These are phyloP conservation scores for Delia radicum DNA, from an alignment of 1,140 invertebrate genomes.

Conservation along the genomic window DNA sequence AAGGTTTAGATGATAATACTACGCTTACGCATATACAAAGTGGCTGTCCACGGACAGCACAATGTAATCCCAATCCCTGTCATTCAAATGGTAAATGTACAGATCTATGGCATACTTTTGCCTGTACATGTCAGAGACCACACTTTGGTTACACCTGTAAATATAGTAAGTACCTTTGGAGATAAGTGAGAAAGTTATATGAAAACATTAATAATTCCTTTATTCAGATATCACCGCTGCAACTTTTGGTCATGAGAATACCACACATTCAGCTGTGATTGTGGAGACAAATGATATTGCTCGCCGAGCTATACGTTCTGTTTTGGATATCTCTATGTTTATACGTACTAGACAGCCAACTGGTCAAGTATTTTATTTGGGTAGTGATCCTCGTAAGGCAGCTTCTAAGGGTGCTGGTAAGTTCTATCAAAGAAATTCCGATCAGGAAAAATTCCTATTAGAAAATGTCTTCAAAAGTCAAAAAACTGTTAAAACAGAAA, in stretches of 20 bases:
- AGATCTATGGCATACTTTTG: conserved; percentile 85
- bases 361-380: conserved; percentile 88
- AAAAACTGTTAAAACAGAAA: background rate
- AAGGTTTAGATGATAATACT: conserved; percentile 34
- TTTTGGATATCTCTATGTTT: conserved; percentile 91
- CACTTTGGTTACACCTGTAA: conserved; percentile 85
- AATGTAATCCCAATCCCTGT: conserved; percentile 86
- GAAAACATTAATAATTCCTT: background rate
- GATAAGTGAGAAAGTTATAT: too few relatives aligned
- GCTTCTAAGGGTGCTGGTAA: conserved; percentile 42
- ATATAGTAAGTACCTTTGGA: conserved; percentile 69
- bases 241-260: conserved; percentile 87
- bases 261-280: conserved; percentile 69
- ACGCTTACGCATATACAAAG: conserved; percentile 62
- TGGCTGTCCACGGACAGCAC: conserved; percentile 74
- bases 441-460: background rate
- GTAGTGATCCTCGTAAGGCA: conserved; percentile 62
- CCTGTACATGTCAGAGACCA: conserved; percentile 82
- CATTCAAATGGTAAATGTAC: conserved; percentile 81
- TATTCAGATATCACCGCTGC: conserved; percentile 77
- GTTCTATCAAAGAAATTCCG: conserved; percentile 6
- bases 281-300: conserved; percentile 70
- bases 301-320: conserved; percentile 68
- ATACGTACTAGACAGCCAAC: conserved; percentile 78
- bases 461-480: background rate